phyloP scores from a whole-genome alignment of 2,888 invertebrate species.

The Ypsolopha sequella region DNA sequence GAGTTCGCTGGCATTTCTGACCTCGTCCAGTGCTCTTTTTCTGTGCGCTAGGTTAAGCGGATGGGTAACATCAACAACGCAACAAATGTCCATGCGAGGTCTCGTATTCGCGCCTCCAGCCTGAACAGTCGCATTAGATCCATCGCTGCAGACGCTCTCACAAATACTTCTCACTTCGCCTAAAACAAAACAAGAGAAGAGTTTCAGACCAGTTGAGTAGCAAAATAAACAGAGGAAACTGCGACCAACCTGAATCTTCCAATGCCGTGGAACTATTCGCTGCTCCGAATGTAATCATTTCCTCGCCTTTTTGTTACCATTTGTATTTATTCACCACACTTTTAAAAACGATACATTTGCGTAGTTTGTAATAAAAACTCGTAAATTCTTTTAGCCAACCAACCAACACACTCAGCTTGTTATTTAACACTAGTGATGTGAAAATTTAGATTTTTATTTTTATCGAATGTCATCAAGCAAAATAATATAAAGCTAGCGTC shows the following conservation, averaged over 20 bases:
- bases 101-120: slow-evolving; percentile 50
- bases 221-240: slow-evolving; percentile 6
- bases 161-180: slow-evolving; percentile 66
- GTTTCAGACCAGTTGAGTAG: not conserved
- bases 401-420: not conserved
- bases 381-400: slow-evolving; percentile 14
- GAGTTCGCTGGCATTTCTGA: slow-evolving; percentile 81
- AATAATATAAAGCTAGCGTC: too few species aligned
- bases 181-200: slow-evolving; percentile 18
- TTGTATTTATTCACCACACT: slow-evolving; percentile 41
- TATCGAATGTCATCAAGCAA: too few species aligned
- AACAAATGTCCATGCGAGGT: slow-evolving; percentile 89
- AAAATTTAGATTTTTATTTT: too few species aligned
- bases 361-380: slow-evolving; percentile 30
- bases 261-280: slow-evolving; percentile 46
- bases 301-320: slow-evolving; percentile 45
- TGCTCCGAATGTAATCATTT: slow-evolving; percentile 63
- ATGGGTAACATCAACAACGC: slow-evolving; percentile 85
- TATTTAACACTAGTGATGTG: not conserved
- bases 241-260: slow-evolving; percentile 53
- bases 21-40: slow-evolving; percentile 86
- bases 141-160: slow-evolving; percentile 67
- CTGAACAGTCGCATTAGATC: slow-evolving; percentile 62
- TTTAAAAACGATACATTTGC: slow-evolving; percentile 30
- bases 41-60: slow-evolving; percentile 80